Percentiles rank a stretch among this genome's conserved stretches.
Conservation (phyloP, 2,888 invertebrate species). For the Zaprionus obscuricornis region DNA sequence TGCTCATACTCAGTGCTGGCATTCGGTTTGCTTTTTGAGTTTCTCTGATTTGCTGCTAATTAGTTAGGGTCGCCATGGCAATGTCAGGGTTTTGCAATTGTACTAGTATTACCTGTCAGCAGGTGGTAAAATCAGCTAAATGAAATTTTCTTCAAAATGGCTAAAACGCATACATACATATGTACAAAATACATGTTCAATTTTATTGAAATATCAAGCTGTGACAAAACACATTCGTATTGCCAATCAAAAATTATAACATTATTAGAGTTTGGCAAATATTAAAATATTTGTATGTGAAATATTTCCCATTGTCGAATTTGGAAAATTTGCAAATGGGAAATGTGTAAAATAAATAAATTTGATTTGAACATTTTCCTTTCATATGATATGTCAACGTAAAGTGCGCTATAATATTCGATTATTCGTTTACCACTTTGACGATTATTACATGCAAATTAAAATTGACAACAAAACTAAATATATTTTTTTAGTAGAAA, state of each 20-base stretch:
- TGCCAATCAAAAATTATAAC: conserved; percentile 28
- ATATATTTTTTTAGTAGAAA: no score
- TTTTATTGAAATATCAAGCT: conserved; percentile 18
- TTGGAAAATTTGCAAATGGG: no score
- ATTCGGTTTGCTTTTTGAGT: conserved; percentile 12
- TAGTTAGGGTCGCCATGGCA: conserved; percentile 51
- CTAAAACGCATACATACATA: neutral
- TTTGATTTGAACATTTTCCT: no score
- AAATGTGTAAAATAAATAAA: no score
- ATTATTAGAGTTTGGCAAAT: conserved; percentile 3
- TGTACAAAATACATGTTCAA: neutral
- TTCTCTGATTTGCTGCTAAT: conserved; percentile 49
- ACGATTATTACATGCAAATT: no score
- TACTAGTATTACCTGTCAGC: conserved; percentile 15
- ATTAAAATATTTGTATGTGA: no score
- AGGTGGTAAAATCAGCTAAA: conserved; percentile 35
- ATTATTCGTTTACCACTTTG: no score
- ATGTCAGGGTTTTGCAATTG: conserved; percentile 16
- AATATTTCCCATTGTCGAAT: no score
- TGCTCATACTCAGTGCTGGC: no score
- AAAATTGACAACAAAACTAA: no score
- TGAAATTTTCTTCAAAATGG: conserved; percentile 36
- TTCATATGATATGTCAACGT: no score
- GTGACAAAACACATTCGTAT: conserved; percentile 3
- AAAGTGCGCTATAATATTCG: no score